These are phyloP conservation scores for Drosophila diplacantha DNA, from an alignment of 2,888 invertebrate genomes.

Conservation along the genomic window DNA sequence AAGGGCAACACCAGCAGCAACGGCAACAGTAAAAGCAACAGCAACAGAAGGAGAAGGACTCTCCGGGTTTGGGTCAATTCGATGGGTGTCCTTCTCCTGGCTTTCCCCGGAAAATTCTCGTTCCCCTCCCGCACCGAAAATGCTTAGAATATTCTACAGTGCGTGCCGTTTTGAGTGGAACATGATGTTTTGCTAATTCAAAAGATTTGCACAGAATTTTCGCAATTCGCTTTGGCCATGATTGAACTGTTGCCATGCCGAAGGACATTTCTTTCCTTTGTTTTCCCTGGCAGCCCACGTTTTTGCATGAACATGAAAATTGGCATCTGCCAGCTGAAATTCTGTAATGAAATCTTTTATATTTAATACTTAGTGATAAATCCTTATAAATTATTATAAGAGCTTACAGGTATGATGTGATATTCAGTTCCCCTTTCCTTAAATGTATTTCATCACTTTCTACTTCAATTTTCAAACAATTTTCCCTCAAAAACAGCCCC, in stretches of 20 bases:
- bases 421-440: background rate
- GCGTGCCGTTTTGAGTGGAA: conserved; percentile 73
- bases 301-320: background rate
- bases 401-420: too few species aligned
- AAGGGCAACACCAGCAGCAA: conserved; percentile 5
- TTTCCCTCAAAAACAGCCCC: background rate
- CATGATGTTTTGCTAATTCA: conserved; percentile 77
- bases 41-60: conserved; percentile 11
- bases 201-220: conserved; percentile 65
- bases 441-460: background rate
- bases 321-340: background rate
- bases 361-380: background rate
- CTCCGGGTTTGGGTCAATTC: conserved; percentile 56
- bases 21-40: background rate
- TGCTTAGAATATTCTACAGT: conserved; percentile 59
- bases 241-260: conserved; percentile 31
- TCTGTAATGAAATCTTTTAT: background rate
- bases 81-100: conserved; percentile 54
- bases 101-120: conserved; percentile 1
- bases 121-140: background rate
- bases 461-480: background rate
- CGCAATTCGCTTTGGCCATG: conserved; percentile 56
- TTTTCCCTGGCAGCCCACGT: too few species aligned
- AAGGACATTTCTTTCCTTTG: background rate
- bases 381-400: too few species aligned